Base-by-base conservation (phyloP, 2,113 vertebrate genomes). In the Perca schrenkii region DNA sequence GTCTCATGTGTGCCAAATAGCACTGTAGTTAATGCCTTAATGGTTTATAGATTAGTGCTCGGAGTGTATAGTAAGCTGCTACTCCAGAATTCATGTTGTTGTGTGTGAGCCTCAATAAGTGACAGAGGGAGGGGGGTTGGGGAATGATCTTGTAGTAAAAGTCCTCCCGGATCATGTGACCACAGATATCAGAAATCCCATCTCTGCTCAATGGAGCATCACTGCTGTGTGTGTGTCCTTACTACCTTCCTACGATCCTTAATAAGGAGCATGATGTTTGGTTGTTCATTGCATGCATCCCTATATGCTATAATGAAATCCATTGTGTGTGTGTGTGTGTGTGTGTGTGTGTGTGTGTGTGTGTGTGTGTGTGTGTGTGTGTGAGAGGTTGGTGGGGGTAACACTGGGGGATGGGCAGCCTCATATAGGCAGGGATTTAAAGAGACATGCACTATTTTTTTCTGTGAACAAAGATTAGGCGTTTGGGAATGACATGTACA, bases 351-450 rank as follows among this genome's bases (percentile, higher is more conserved):
- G 66, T 60, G 53, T 40, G 65, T 34, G 64, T 63, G 64, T 54
- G 79, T 71, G 49, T 54, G 47, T 8, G 36, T 34, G 31, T 46
- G 69, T 63, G 52, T 56, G 60, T 80, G 87, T 70, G 81, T 66
- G 88, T 73, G 80, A 86, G 91, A 84, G 79, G 80, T 86, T 80
- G 78, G 82, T 87, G 74, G 93, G 90, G 85, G 84, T 92, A 86
- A 87, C 70, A 49, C 54, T 93, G 91, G 91, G 91, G 95, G 94
- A 93, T 93, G 94, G 95, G 93, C 86, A 83, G 74, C 80, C 80
- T 86, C 85, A 84, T 92, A 91, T 94, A 93, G 79, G 85, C 91
- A 92, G 72, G 86, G 76, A 91, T 93, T 94, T 94, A 95, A 94
- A 95, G 94, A 89, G 89, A 90, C 94, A 94, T 80, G 61, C 84